Evolutionary conservation across 2,888 invertebrate species (phyloP).

Genomic region (Dynastes maya): DNA sequence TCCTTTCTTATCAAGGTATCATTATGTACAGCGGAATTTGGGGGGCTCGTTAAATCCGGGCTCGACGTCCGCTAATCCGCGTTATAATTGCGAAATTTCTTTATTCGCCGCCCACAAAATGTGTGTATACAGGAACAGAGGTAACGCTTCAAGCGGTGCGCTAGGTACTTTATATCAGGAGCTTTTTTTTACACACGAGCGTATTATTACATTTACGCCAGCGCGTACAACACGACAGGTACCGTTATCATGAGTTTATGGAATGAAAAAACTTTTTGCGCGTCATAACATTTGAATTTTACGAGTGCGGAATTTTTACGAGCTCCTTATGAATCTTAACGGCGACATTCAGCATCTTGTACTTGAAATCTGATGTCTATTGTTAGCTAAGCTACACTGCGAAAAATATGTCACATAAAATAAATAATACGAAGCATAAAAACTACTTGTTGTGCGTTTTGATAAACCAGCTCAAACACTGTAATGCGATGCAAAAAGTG

Average conservation of each 20-base stretch:
- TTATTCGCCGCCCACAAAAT: slow-evolving; percentile 26
- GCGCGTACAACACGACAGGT: slow-evolving; percentile 25
- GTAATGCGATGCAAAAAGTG: too few relatives aligned
- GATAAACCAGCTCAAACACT: too few relatives aligned
- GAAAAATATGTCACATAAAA: too few relatives aligned
- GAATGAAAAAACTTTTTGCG: slow-evolving; percentile 10
- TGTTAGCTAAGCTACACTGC: too few relatives aligned
- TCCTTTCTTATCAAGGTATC: slow-evolving; percentile 33
- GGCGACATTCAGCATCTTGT: too few relatives aligned
- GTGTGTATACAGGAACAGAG: slow-evolving; percentile 1
- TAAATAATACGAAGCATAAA: too few relatives aligned
- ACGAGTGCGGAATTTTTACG: not conserved
- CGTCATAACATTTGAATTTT: slow-evolving; percentile 15
- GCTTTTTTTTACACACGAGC: not conserved
- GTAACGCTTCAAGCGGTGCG: not conserved
- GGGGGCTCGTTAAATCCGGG: slow-evolving; percentile 36
- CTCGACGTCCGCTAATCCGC: slow-evolving; percentile 24
- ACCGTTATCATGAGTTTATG: slow-evolving; percentile 28
- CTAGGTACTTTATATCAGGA: slow-evolving; percentile 10
- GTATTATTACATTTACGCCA: slow-evolving; percentile 21
- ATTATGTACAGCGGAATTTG: slow-evolving; percentile 31
- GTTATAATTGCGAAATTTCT: slow-evolving; percentile 43
- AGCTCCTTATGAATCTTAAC: too few relatives aligned
- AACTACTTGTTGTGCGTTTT: too few relatives aligned
- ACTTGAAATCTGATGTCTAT: too few relatives aligned